Base-by-base conservation (phyloP, 1,140 invertebrate species). In the Laupala kohalensis region DNA sequence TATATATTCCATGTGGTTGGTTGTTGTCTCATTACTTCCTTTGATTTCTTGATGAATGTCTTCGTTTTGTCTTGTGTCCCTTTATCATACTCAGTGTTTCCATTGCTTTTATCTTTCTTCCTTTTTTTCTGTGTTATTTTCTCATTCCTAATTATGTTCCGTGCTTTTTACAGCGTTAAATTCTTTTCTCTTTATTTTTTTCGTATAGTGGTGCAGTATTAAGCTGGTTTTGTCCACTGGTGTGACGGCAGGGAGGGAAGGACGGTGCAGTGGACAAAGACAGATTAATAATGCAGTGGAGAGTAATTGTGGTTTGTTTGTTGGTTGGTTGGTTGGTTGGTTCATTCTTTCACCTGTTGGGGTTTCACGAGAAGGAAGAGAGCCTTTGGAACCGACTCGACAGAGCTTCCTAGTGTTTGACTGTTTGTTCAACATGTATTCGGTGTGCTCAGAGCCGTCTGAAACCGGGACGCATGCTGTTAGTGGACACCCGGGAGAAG, bases 401-500 rank as follows among this genome's bases (percentile, higher is more conserved):
- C 63, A 53, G 19, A 4, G 19, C 19, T 2, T 53, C 1, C 37
- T 53, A 13, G 37, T 53, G 4, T 53, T 9, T 13, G 1, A 19
- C 19, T 9, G 37, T 13, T 53, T 53, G 19, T 53, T 13, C 37
- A 53, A 19, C 19, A 19, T 53, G 1, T 53, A 19, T 53, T 53
- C 19, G 37, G 37, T 53, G 37, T 53, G 84, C 86, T 53, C 83
- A 94, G 92, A 96, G 96, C 79, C 93, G 97, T 72, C 86, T 99
- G 78, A 96, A 98, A 82, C 97, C 97, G 3, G 97, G 97, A 3
- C 87, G 96, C 75, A 99, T 99, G 96, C 85, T 99, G 77, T 82
- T 99, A 72, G 95, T 99, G 72, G 97, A 99, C 80, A 98, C 97
- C 0, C 82, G 90, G 75, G 89, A 93, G 77, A 92, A 97, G 81